Percentiles rank a stretch among this genome's conserved stretches.
These are phyloP conservation scores for Triplophysa dalaica DNA, from an alignment of 2,113 vertebrate species.

Conservation along the genomic window DNA sequence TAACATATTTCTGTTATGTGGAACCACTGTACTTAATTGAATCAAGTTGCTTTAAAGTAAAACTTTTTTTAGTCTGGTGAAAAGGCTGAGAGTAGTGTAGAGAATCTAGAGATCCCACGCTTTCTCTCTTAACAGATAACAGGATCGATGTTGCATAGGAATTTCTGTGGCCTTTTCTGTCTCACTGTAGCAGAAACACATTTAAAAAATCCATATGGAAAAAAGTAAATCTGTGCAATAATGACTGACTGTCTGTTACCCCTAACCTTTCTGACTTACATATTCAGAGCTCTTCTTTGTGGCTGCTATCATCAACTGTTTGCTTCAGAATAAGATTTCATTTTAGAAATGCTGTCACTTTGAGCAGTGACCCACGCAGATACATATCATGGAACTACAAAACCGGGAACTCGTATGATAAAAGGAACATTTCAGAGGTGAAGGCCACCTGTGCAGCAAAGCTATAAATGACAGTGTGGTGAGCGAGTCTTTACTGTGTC, in stretches of 20 bases:
- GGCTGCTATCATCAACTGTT: conserved; percentile 3
- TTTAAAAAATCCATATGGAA: not conserved
- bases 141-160: not conserved
- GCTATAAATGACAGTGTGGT: conserved; percentile 31
- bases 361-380: conserved; percentile 9
- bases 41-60: too few relatives aligned
- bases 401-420: not conserved
- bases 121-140: not conserved
- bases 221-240: not conserved
- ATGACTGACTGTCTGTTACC: not conserved
- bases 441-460: conserved; percentile 22
- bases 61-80: not conserved
- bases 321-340: conserved; percentile 8
- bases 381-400: not conserved
- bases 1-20: too few relatives aligned
- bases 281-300: not conserved
- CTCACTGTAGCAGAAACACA: not conserved
- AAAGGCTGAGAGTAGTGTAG: not conserved
- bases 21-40: too few relatives aligned
- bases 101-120: not conserved
- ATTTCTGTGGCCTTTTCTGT: conserved; percentile 3
- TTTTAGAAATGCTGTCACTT: conserved; percentile 24
- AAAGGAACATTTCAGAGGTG: conserved; percentile 39
- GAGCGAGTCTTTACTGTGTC: not conserved
- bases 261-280: conserved; percentile 23